Evolutionary conservation across 53 echinoderm and acorn worm species (phyloP).

Genomic region (Actinopyga echinites): DNA sequence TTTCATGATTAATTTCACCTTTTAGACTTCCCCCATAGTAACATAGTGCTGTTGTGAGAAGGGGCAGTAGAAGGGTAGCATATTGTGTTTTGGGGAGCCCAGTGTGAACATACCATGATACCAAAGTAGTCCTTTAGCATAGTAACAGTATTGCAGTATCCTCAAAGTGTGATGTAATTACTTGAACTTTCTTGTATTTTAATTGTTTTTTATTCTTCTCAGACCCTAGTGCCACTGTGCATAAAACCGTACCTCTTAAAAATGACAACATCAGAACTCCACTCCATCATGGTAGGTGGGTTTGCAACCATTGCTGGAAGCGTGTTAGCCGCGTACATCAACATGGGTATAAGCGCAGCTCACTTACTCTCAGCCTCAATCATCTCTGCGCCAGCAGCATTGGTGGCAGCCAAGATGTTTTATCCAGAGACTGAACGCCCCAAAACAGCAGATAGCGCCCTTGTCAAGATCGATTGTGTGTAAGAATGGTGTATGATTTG

Average conservation of each 20-base stretch:
- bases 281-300: constrained; percentile 80
- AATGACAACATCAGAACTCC: constrained; percentile 90
- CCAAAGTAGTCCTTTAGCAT: too few relatives aligned
- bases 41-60: too few relatives aligned
- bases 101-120: too few relatives aligned
- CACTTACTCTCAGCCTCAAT: constrained; percentile 93
- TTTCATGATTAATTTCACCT: too few relatives aligned
- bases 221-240: constrained; percentile 89
- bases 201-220: neutral
- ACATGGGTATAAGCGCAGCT: constrained; percentile 82
- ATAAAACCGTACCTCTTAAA: constrained; percentile 88
- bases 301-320: constrained; percentile 95
- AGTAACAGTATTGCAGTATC: too few relatives aligned
- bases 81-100: too few relatives aligned
- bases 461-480: neutral
- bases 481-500: neutral
- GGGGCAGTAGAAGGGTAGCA: too few relatives aligned
- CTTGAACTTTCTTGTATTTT: too few relatives aligned
- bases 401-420: constrained; percentile 87
- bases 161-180: too few relatives aligned
- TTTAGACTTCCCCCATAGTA: too few relatives aligned
- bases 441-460: constrained; percentile 54
- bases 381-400: constrained; percentile 94
- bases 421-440: constrained; percentile 82
- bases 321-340: constrained; percentile 86